Evolutionary conservation across 2,888 invertebrate species (phyloP), one percentile per base, ranked within the genome.

Genomic region (Keiferia lycopersicella): DNA sequence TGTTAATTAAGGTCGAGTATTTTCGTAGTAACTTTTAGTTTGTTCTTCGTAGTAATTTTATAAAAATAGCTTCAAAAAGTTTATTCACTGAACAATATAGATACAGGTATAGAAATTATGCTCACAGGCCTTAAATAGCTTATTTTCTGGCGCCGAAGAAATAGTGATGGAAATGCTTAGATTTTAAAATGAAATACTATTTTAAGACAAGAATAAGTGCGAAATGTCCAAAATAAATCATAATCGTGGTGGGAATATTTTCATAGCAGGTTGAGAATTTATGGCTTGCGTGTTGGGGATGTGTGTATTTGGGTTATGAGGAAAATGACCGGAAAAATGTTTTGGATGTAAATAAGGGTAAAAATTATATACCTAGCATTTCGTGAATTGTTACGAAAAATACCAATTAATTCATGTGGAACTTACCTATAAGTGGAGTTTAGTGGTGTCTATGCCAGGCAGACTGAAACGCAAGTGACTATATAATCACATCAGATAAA

Each of bases 171-270:
- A 53, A 20, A 22, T 53, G 12, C 51, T 53, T 14, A 53, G 51
- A 53, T 53, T 22, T 53, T 10, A 0, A 0, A 34, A 34, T 34
- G 34, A 34, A 34, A 34, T 34, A 34, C 8, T 34, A 20, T 2
- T 22, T 22, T 16, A 16, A 45, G 45, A 0, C 12, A 22, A 20
- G 14, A 53, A 50, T 22, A 53, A 22, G 10, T 26, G 12, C 22
- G 26, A 18, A 59, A 59, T 59, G 18, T n/a, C 12, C 14, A 41
- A 59, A 38, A 59, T 59, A 59, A 59, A 59, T 59, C 59, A 59
- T 12, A 59, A n/a, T 20, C 41, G 3, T 41, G 12, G 11, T 20
- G 39, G 38, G 10, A 12, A 39, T 59, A 59, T 39, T 59, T 59
- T 59, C 59, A 39, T 59, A 59, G 16, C 38, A 38, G 10, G 57